Base-by-base conservation (phyloP, 2,113 vertebrate species). In the Chlorocebus sabaeus region DNA sequence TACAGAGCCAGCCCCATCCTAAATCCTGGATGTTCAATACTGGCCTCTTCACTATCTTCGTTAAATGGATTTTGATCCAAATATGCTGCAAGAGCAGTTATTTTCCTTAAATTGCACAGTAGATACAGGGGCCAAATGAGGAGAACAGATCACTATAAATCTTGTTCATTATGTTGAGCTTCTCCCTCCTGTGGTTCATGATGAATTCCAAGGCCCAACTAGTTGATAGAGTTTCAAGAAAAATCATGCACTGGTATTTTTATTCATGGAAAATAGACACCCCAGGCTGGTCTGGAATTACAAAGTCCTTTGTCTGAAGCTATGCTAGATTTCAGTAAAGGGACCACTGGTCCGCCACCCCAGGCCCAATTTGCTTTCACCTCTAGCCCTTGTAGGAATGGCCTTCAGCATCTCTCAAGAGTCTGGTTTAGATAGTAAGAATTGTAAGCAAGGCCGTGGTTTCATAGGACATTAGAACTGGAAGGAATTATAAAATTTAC, bases 191-290 rank as follows among this genome's bases (percentile, higher is more conserved):
- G 75, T 68, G 94, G 70, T 52, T 89, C 38, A 8, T 73, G 50
- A 72, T 84, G 94, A 75, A 83, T 57, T 97, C 75, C 18, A 95
- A 96, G 59, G 52, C 25, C 23, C 64, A 67, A 81, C 57, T 87
- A 30, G 38, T 57, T 76, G 38, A 75, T 76, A 79, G 35, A 16
- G 25, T 11, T 27, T 96, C 86, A 87, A 72, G 48, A 57, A 97
- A 96, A 95, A 72, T 9, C 43, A 91, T 7, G 32, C 3, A 27
- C n/a, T 64, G 6, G 52, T 83, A 87, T 86, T 98, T 95, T 94
- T 96, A 95, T 67, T 93, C 79, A 95, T 59, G 97, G 59, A 95
- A 96, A 92, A 92, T n/a, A 97, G 79, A 91, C 8, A 61, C 9
- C 20, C 5, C 14, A 87, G 43, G 64, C 20, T 94, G 20, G 57